Base-by-base conservation (phyloP, 2,888 invertebrate species). In the Xylota segnis region DNA sequence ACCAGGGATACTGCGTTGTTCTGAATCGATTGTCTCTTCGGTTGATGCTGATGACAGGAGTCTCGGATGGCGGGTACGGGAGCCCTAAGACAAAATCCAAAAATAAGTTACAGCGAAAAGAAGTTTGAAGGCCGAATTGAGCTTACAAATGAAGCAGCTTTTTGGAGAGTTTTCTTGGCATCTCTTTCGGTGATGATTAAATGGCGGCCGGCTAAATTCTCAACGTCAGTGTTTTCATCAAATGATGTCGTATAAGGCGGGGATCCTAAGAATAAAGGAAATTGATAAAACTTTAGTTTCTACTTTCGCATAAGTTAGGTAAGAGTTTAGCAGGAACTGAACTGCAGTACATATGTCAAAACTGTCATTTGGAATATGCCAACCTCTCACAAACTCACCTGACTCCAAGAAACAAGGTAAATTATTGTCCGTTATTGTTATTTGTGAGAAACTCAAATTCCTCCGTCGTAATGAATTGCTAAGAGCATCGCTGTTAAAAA, bases 391-490 rank as follows among this genome's bases (percentile, higher is more conserved):
- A 45, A 34, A 61, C 34, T 66, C 88, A 92, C 92, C 91, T 83
- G 91, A 88, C 83, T 92, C 92, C 78, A 90, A 89, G 86, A 91
- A 90, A 88, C 89, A 90, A 61, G 89, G 89, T 79, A 89, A 90
- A 88, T 90, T 91, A 90, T 90, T 92, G 89, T 92, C 92, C 63
- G 90, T 90, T 70, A 92, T 91, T 78, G 89, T 90, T 83, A 92
- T 90, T 88, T 92, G 91, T 50, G 92, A 90, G 87, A 92, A 92
- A 87, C 89, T 92, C 29, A 92, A 93, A 88, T 95, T 95, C 56
- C 96, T 94, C 87, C 94, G 93, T 88, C 95, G 95, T 90, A 96
- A 94, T 59, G 94, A 93, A 87, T 94, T 93, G 71, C 93, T 93
- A 72, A 96, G 91, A 43, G 95, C 94, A 89, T 95, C 95, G 78